Conservation (phyloP, 2,113 vertebrate genomes). For the Cyphomyrus discorhynchus region DNA sequence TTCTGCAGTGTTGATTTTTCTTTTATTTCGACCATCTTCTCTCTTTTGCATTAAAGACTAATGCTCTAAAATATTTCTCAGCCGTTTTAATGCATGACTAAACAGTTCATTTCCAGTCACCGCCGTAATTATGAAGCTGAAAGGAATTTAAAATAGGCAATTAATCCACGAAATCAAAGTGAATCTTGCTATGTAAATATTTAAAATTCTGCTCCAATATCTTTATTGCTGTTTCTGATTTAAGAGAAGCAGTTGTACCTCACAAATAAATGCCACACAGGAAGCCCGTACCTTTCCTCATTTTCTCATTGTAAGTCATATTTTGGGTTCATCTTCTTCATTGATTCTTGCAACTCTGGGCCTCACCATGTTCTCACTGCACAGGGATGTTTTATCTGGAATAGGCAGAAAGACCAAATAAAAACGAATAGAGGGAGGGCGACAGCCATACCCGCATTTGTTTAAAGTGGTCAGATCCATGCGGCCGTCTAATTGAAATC, state of each 20-base stretch:
- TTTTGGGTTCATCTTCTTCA: background rate
- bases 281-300: background rate
- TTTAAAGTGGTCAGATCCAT: background rate
- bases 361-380: background rate
- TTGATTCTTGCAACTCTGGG: background rate
- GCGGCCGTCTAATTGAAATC: background rate
- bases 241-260: background rate
- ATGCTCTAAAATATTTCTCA: background rate
- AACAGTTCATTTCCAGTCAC: background rate
- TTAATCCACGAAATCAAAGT: background rate
- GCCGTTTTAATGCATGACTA: background rate
- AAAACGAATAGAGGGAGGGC: background rate
- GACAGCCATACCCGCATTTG: background rate
- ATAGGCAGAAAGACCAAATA: background rate
- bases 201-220: background rate
- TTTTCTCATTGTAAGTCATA: background rate
- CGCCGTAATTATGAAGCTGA: background rate
- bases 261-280: background rate
- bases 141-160: background rate
- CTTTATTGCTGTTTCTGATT: background rate
- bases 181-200: background rate
- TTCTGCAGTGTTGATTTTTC: background rate
- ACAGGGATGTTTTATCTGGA: background rate
- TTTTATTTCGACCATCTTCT: background rate
- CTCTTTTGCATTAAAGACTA: background rate